A percentile compares a stretch with the other conserved stretches of the same genome.
Conservation (phyloP, 2,113 vertebrate genomes). For the Anas platyrhynchos region DNA sequence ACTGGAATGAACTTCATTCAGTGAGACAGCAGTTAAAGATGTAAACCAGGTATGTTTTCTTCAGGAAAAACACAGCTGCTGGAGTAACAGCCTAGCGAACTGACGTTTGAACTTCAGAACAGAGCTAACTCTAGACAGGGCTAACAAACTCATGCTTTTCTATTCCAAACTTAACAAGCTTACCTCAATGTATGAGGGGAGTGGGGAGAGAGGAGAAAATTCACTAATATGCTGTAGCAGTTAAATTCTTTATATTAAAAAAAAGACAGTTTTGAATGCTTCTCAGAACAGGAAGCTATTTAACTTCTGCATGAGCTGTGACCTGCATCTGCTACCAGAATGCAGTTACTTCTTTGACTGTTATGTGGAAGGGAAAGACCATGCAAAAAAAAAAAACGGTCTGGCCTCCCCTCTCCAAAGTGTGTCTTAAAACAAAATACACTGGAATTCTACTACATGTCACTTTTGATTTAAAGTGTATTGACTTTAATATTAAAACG, state of each 20-base stretch:
- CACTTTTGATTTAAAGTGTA: constrained; percentile 2
- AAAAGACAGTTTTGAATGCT: not conserved
- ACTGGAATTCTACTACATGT: constrained; percentile 1
- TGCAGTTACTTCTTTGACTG: not conserved
- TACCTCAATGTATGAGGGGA: not conserved
- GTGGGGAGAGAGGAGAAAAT: not conserved
- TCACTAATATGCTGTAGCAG: not conserved
- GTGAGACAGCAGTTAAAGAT: not conserved
- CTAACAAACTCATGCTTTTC: constrained; percentile 33
- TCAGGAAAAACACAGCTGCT: not conserved
- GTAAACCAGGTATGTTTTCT: not conserved
- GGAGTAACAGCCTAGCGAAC: not conserved
- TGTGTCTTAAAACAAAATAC: not conserved
- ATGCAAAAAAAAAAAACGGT: not conserved
- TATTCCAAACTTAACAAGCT: constrained; percentile 24
- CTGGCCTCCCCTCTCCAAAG: not conserved
- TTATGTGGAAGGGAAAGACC: not conserved
- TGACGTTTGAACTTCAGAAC: not conserved
- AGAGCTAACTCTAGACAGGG: constrained; percentile 15
- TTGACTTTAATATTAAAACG: constrained; percentile 36
- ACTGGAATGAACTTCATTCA: not conserved
- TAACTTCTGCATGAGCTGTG: not conserved
- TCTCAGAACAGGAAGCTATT: not conserved
- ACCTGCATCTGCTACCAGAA: fast-evolving
- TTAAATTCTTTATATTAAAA: not conserved